Percentiles rank a stretch among this genome's conserved stretches.
phyloP scores from a whole-genome alignment of 2,113 vertebrate genomes.

The Aythya baeri region DNA sequence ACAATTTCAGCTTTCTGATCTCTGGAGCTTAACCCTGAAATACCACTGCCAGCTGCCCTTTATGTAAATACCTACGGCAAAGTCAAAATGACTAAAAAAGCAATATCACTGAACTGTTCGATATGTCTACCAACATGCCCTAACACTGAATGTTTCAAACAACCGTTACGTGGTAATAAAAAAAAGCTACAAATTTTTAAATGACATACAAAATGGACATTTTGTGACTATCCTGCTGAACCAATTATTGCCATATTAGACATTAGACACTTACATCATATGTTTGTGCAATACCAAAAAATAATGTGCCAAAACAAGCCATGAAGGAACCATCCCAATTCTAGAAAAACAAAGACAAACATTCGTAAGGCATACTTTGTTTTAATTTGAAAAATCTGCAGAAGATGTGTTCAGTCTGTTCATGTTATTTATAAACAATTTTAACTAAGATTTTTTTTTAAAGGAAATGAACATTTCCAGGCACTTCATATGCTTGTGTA shows the following conservation, averaged over 20 bases:
- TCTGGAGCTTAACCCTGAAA: neutral
- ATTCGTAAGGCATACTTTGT: neutral
- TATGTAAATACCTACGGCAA: neutral
- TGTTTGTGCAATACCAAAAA: neutral
- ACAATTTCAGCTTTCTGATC: neutral
- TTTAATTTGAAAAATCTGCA: slow-evolving; percentile 24
- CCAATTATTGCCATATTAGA: neutral
- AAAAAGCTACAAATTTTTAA: neutral
- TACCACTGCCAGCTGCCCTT: neutral
- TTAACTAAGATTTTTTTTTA: neutral
- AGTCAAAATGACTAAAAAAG: neutral
- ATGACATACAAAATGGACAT: neutral
- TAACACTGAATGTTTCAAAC: neutral
- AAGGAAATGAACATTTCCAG: neutral
- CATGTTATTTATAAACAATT: neutral
- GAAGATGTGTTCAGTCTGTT: neutral
- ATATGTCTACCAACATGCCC: neutral
- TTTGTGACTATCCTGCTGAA: neutral
- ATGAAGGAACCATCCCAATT: neutral
- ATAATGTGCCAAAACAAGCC: neutral
- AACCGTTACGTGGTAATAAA: neutral
- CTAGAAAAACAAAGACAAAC: slow-evolving; percentile 8
- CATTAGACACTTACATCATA: neutral
- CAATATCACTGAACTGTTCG: neutral
- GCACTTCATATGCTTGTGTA: neutral